Percentiles rank a stretch among this genome's conserved stretches.
Evolutionary conservation across 2,888 invertebrate species (phyloP).

Genomic region (Carterocephalus palaemon): DNA sequence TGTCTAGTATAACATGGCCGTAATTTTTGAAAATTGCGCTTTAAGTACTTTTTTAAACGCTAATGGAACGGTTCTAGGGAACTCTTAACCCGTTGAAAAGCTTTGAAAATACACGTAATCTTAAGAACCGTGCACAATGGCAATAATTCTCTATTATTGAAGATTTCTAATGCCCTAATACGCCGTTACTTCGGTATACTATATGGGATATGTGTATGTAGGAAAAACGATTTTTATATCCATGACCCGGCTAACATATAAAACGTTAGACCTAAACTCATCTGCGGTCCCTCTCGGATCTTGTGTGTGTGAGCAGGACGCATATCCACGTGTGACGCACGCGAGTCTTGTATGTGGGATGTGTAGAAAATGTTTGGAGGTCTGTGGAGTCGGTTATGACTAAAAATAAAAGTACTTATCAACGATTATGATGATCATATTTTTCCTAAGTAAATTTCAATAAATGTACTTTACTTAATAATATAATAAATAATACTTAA

Average conservation of each 20-base stretch:
- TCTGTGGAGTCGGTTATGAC: constrained; percentile 47
- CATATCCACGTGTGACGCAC: constrained; percentile 67
- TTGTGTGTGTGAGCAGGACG: constrained; percentile 48
- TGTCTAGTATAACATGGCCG: no score
- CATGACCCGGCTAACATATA: constrained; percentile 79
- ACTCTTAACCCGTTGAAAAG: constrained; percentile 10
- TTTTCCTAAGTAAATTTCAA: no score
- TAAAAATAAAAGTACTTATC: not conserved
- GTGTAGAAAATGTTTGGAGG: constrained; percentile 44
- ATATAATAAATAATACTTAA: no score
- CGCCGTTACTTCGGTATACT: constrained; percentile 41
- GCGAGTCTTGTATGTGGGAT: constrained; percentile 56
- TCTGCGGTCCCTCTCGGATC: constrained; percentile 47
- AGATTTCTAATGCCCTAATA: constrained; percentile 63
- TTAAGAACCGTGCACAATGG: constrained; percentile 48
- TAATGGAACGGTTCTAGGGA: no score
- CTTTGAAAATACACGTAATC: constrained; percentile 24
- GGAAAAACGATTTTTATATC: constrained; percentile 77
- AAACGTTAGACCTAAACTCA: constrained; percentile 76
- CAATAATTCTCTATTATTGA: constrained; percentile 69
- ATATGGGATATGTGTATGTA: constrained; percentile 52
- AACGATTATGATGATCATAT: no score
- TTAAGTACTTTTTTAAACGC: no score
- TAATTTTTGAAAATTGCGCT: no score
- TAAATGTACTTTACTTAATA: no score